These are phyloP conservation scores for Papilio helenus DNA, from an alignment of 1,140 invertebrate genomes.

Conservation along the genomic window DNA sequence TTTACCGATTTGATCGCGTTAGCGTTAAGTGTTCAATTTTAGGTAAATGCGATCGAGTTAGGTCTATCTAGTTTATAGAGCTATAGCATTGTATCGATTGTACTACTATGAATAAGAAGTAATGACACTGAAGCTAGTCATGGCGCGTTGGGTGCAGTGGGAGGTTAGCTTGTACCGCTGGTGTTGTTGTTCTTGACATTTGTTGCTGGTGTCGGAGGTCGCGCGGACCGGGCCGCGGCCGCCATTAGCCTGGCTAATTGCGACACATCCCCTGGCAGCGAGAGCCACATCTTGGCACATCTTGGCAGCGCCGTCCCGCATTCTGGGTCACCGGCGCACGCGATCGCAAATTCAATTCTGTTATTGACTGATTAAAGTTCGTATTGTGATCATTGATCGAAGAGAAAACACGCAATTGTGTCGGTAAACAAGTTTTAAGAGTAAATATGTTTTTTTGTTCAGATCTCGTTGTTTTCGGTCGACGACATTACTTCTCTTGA, in stretches of 20 bases:
- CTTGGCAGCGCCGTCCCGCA: slow-evolving; percentile 70
- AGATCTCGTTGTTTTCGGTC: slow-evolving; percentile 34
- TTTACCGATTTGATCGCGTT: not conserved
- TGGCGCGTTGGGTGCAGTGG: not conserved
- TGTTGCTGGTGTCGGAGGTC: slow-evolving; percentile 27
- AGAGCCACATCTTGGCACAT: slow-evolving; percentile 65
- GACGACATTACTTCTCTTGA: slow-evolving; percentile 4
- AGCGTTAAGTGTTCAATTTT: not conserved
- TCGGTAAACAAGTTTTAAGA: slow-evolving; percentile 51
- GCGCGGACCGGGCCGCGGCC: slow-evolving; percentile 10
- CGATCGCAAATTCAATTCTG: slow-evolving; percentile 50
- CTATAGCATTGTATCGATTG: not conserved
- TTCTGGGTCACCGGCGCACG: slow-evolving; percentile 72
- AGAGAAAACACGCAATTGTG: slow-evolving; percentile 40
- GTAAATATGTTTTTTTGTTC: slow-evolving; percentile 54
- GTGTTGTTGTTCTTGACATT: slow-evolving; percentile 37
- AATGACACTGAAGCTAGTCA: not conserved
- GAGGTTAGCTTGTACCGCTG: not conserved
- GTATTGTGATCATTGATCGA: slow-evolving; percentile 45
- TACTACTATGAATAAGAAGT: not conserved
- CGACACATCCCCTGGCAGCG: slow-evolving; percentile 73
- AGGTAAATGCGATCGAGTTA: too few species aligned
- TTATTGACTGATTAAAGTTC: slow-evolving; percentile 47
- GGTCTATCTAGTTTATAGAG: not conserved
- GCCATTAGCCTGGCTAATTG: slow-evolving; percentile 53